A percentile compares a stretch with the other conserved stretches of the same genome.
Conservation (phyloP, 2,888 invertebrate species). For the Plagodis dolabraria region DNA sequence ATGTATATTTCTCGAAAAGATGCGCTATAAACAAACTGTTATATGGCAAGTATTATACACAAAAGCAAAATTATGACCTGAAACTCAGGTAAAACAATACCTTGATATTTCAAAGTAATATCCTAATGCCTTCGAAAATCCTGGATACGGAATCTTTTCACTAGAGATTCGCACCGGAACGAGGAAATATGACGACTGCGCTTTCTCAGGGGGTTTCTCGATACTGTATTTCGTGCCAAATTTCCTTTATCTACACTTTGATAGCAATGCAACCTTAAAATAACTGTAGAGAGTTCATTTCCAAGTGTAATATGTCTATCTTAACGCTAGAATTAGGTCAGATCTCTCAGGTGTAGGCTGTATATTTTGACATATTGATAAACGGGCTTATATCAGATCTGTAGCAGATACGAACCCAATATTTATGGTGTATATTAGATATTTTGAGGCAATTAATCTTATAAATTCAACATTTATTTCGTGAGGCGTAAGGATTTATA, state of each 20-base stretch:
- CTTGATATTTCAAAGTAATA: slow-evolving; percentile 19
- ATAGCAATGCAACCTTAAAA: slow-evolving; percentile 36
- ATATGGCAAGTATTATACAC: too few relatives aligned
- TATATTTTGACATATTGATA: slow-evolving; percentile 63
- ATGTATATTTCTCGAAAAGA: too few relatives aligned
- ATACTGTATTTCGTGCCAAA: slow-evolving; percentile 39
- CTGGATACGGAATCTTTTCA: slow-evolving; percentile 10
- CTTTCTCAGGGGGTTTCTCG: slow-evolving; percentile 50
- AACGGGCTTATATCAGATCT: slow-evolving; percentile 53
- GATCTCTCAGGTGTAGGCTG: slow-evolving; percentile 54
- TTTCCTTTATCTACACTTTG: slow-evolving; percentile 23
- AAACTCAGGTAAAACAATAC: slow-evolving; percentile 13
- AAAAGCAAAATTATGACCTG: too few relatives aligned
- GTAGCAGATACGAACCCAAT: slow-evolving; percentile 33
- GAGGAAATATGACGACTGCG: slow-evolving; percentile 62
- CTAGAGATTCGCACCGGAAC: slow-evolving; percentile 49
- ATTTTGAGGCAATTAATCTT: too few relatives aligned
- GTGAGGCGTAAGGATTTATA: too few relatives aligned
- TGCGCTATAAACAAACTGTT: too few relatives aligned
- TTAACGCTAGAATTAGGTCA: slow-evolving; percentile 56
- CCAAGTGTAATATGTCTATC: slow-evolving; percentile 35
- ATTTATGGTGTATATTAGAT: not conserved
- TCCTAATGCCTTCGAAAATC: slow-evolving; percentile 19
- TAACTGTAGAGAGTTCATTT: slow-evolving; percentile 28
- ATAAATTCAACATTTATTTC: too few relatives aligned